Evolutionary conservation across 1,140 invertebrate species (phyloP), one percentile per base, ranked within the genome.

Genomic region (Hycleus cichorii): DNA sequence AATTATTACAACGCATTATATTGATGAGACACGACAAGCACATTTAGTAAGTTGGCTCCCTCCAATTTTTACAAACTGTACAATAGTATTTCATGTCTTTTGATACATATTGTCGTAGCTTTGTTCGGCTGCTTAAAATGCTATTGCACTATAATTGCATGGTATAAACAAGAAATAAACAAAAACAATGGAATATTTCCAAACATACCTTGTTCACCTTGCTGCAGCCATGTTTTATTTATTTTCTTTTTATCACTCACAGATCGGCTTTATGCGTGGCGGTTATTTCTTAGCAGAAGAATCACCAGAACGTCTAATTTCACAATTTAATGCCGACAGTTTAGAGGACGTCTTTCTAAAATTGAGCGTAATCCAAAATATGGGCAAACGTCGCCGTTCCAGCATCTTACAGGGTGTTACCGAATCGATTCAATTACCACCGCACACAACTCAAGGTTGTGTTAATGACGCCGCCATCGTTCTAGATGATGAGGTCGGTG

Each of bases 1-100:
- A 39, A 95, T 98, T 57, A 95, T 98, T 55, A 98, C 95, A 1
- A 98, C 95, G 8, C 95, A 97, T 78, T 97, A 98, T 69, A 97
- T 97, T 57, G 95, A 98, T 72, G 95, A 97, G 75, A 95, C 95
- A 2, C 83, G 92, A 59, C 92, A 97, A 75, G 93, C 93, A 8
- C 81, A 84, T 68, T 81, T 87, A 65, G 84, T 87, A 77, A 83
- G 80, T 18, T 18, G 18, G 18, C 18, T 18, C 18, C 18, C 18
- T 18, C 18, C 18, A 18, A 18, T 18, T 18, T 18, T 18, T 18
- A 18, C 18, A 18, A 18, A 18, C 1, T 18, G 1, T 18, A 18
- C 18, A 18, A 18, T 18, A 1, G 18, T 2, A 18, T 12, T 12
- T 12, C 18, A 18, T 1, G 18, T 18, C 18, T 18, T 18, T 18